These are phyloP conservation scores for Harpalus rufipes DNA, from an alignment of 2,888 invertebrate genomes.

Conservation along the genomic window DNA sequence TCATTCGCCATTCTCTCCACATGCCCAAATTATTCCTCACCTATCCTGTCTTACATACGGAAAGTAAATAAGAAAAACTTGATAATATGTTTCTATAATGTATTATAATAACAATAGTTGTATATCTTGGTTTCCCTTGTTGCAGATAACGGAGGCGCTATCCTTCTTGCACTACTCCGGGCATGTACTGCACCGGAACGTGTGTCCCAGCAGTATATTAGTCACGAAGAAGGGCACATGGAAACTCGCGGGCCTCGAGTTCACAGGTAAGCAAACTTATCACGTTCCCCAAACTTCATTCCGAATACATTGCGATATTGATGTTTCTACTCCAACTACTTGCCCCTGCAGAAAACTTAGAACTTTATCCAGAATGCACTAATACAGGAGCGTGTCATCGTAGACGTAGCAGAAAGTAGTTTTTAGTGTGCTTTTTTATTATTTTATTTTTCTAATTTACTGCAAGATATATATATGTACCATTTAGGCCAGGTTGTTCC, in stretches of 20 bases:
- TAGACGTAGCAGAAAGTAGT: too few relatives aligned
- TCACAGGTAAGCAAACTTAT: conserved; percentile 84
- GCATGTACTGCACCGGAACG: conserved; percentile 94
- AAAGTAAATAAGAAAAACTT: too few relatives aligned
- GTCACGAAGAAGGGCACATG: conserved; percentile 96
- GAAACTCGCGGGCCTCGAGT: conserved; percentile 97
- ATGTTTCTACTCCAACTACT: neutral
- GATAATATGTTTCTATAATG: too few relatives aligned
- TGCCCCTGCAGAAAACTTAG: neutral
- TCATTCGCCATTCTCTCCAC: too few relatives aligned
- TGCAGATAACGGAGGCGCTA: conserved; percentile 96
- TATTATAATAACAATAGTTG: too few relatives aligned
- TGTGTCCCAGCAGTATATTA: conserved; percentile 94
- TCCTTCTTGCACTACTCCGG: conserved; percentile 94
- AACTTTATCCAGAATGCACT: neutral
- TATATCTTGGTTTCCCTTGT: conserved; percentile 51
- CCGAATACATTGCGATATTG: neutral
- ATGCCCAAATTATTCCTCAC: too few relatives aligned
- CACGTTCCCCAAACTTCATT: neutral
- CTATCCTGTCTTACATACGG: too few relatives aligned
- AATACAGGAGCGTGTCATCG: too few relatives aligned
- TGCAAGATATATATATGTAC: too few relatives aligned
- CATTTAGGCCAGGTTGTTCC: too few relatives aligned
- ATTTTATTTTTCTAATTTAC: too few relatives aligned
- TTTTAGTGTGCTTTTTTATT: too few relatives aligned